Base-by-base conservation (phyloP, 2,113 vertebrate species). In the Paratilapia polleni region DNA sequence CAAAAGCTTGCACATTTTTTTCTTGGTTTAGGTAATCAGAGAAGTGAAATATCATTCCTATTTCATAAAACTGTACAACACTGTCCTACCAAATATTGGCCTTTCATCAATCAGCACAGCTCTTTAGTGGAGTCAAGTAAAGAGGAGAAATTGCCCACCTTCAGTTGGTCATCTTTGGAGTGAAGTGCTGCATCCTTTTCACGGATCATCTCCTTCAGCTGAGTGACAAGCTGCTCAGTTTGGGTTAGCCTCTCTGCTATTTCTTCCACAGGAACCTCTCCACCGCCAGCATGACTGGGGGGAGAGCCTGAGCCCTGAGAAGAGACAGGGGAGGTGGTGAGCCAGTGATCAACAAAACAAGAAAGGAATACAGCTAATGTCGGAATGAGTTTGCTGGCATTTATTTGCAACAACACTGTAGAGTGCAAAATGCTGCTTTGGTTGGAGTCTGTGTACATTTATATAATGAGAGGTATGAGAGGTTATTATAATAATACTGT, bases 181-280 rank as follows among this genome's bases (percentile, higher is more conserved):
- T 43, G 82, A 19, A 98, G 96, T 14, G 93, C 90, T 20, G 93
- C 93, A 80, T 98, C 97, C 81, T 97, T 98, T 83, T 98, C 97
- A 54, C 96, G 91, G 91, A 98, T 96, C 77, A 98, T 88, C 86
- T 97, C 97, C 87, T 98, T 98, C 3, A 98, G 95, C 90, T 98
- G 97, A 8, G 92, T 9, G 64, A 97, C 96, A 5, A 98, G 96
- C 90, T 96, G 97, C 85, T 98, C 93, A 0, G 96, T 98, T 43
- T 96, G 97, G 0, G 56, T 66, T 89, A 98, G 95, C 81, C 96
- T 96, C 62, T 98, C 97, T 0, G 91, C 85, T 84, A 97, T 86
- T 84, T 98, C 97, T 0, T 94, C 89, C 15, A 95, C 85, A 1
- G 91, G 47, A 0, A 84, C 68, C 24, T 66, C 88, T 28, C 64